Conservation (phyloP, 2,113 vertebrate species). For the Plectropomus leopardus region DNA sequence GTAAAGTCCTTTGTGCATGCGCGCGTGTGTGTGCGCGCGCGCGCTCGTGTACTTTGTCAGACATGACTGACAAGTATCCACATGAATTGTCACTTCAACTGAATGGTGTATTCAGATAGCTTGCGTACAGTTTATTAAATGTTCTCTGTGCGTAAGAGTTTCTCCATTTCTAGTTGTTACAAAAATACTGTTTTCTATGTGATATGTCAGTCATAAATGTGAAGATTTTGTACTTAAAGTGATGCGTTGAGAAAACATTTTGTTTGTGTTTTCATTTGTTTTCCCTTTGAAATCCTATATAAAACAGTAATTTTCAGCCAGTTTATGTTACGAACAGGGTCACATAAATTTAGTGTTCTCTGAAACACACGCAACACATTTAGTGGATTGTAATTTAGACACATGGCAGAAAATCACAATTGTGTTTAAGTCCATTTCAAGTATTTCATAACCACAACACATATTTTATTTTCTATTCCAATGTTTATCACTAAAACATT, state of each 20-base stretch:
- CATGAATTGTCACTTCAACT: background rate
- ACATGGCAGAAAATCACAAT: background rate
- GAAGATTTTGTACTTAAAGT: slow-evolving; percentile 50
- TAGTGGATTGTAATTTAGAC: background rate
- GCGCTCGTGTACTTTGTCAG: background rate
- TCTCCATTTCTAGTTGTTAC: slow-evolving; percentile 13
- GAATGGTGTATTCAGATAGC: background rate
- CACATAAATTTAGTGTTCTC: background rate
- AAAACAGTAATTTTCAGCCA: background rate
- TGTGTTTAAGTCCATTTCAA: background rate
- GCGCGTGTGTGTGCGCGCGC: background rate
- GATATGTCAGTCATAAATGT: slow-evolving; percentile 37
- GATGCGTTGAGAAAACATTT: slow-evolving; percentile 7
- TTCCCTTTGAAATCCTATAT: background rate
- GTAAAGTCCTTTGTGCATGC: background rate
- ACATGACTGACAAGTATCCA: background rate
- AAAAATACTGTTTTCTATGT: slow-evolving; percentile 31
- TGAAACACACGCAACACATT: background rate
- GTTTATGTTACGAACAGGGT: background rate
- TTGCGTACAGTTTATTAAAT: slow-evolving; percentile 36
- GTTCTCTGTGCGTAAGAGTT: background rate
- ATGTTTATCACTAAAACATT: background rate
- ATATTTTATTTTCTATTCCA: background rate
- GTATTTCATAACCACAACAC: background rate
- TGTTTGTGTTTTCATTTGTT: slow-evolving; percentile 2